phyloP scores from a whole-genome alignment of 2,113 vertebrate species.

The Rhinolophus sinicus region DNA sequence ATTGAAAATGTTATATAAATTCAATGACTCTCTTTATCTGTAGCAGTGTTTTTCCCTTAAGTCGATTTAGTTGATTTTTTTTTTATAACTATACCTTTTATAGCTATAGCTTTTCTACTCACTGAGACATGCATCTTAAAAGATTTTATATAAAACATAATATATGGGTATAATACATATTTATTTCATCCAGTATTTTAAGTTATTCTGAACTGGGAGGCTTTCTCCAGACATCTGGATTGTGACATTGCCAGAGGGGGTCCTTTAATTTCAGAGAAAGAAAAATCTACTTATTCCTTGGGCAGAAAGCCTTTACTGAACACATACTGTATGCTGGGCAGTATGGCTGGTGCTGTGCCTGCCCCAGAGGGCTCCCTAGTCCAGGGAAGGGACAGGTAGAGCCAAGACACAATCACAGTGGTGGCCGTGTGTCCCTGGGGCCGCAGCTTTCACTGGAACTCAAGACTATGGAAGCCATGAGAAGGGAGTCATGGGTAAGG shows the following conservation, averaged over 20 bases:
- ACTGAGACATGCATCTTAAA: neutral
- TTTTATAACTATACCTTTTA: too few relatives aligned
- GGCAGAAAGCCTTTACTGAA: neutral
- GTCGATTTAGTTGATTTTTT: too few relatives aligned
- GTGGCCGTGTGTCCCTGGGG: rapidly evolving
- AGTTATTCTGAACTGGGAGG: neutral
- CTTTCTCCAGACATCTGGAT: too few relatives aligned
- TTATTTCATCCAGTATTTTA: neutral
- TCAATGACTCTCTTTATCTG: too few relatives aligned
- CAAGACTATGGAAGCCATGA: neutral
- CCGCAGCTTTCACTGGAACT: rapidly evolving
- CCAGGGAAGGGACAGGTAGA: rapidly evolving
- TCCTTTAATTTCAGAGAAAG: too few relatives aligned
- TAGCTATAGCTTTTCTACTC: too few relatives aligned
- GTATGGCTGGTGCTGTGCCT: rapidly evolving
- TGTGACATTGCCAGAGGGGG: neutral
- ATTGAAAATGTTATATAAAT: neutral
- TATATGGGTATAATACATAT: rapidly evolving
- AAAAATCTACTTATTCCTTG: neutral
- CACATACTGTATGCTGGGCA: rapidly evolving
- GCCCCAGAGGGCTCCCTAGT: rapidly evolving
- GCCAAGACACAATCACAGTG: rapidly evolving
- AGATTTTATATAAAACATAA: neutral
- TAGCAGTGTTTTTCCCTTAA: neutral
- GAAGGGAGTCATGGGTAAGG: rapidly evolving